Evolutionary conservation across 2,888 invertebrate genomes (phyloP).

Genomic region (Mesopsocus fuscifrons): DNA sequence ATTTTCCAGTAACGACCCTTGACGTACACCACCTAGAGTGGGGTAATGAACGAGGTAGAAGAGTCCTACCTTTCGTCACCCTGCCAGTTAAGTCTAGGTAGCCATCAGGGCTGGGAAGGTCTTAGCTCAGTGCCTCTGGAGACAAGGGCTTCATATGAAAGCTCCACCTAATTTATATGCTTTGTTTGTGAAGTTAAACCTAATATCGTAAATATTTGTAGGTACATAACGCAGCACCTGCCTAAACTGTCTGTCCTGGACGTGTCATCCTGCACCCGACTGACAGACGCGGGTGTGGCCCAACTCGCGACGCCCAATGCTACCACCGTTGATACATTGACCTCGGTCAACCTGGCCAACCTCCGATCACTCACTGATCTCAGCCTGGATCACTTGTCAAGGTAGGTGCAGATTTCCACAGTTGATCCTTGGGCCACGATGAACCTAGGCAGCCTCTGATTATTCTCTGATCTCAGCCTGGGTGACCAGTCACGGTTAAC

Average conservation of each 20-base stretch:
- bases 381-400: slow-evolving; percentile 59
- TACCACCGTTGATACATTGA: slow-evolving; percentile 37
- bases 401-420: too few relatives aligned
- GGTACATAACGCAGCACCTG: slow-evolving; percentile 53
- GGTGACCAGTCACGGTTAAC: slow-evolving; percentile 62
- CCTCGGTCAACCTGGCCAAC: slow-evolving; percentile 59
- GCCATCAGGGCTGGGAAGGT: too few relatives aligned
- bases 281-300: slow-evolving; percentile 80
- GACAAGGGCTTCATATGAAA: too few relatives aligned
- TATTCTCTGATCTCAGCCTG: slow-evolving; percentile 62
- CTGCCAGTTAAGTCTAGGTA: too few relatives aligned
- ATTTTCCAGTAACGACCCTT: too few relatives aligned
- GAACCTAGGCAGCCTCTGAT: slow-evolving; percentile 62
- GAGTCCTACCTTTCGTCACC: too few relatives aligned
- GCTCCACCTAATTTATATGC: too few relatives aligned
- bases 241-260: slow-evolving; percentile 57
- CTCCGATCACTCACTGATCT: slow-evolving; percentile 66
- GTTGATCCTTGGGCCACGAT: slow-evolving; percentile 45
- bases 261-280: slow-evolving; percentile 66
- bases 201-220: too few relatives aligned
- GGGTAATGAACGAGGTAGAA: too few relatives aligned
- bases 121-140: too few relatives aligned
- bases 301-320: slow-evolving; percentile 61
- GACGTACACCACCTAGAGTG: too few relatives aligned
- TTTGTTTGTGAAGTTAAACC: too few relatives aligned